A percentile compares a stretch with the other conserved stretches of the same genome.
These are phyloP conservation scores for Melinaea marsaeus DNA, from an alignment of 2,888 invertebrate species.

Conservation along the genomic window DNA sequence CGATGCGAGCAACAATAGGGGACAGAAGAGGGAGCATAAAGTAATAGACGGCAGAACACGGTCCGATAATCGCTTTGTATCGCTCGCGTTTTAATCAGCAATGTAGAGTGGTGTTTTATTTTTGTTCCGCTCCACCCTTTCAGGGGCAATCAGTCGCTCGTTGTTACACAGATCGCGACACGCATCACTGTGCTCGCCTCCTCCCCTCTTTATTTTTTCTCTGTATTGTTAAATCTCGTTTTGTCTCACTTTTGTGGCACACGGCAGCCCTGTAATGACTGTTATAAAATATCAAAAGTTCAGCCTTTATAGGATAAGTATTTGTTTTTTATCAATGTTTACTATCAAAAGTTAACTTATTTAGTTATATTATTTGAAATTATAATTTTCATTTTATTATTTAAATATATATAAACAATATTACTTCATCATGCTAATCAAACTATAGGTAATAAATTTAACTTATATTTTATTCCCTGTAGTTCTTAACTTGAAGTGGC, in stretches of 20 bases:
- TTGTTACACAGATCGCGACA: conserved; percentile 56
- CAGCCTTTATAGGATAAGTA: background rate
- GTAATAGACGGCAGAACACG: conserved; percentile 52
- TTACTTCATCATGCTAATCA: too few species aligned
- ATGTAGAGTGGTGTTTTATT: conserved; percentile 47
- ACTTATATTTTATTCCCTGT: too few species aligned
- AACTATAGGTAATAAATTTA: too few species aligned
- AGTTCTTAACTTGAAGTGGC: too few species aligned
- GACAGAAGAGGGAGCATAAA: conserved; percentile 35
- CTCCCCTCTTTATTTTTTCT: conserved; percentile 27
- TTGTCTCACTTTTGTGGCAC: conserved; percentile 12
- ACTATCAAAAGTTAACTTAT: background rate
- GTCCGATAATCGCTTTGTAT: conserved; percentile 72
- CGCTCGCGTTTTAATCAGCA: conserved; percentile 67
- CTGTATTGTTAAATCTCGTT: conserved; percentile 28
- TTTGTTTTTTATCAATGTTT: background rate
- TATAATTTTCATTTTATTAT: too few species aligned
- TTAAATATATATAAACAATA: too few species aligned
- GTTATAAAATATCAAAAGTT: background rate
- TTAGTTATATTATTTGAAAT: background rate
- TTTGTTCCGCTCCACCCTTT: conserved; percentile 61
- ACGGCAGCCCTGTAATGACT: background rate
- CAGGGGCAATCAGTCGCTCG: conserved; percentile 66
- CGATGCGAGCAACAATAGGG: conserved; percentile 43
- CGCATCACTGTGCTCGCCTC: conserved; percentile 46